Conservation (phyloP, 2,113 vertebrate species). For the Hippocampus zosterae region DNA sequence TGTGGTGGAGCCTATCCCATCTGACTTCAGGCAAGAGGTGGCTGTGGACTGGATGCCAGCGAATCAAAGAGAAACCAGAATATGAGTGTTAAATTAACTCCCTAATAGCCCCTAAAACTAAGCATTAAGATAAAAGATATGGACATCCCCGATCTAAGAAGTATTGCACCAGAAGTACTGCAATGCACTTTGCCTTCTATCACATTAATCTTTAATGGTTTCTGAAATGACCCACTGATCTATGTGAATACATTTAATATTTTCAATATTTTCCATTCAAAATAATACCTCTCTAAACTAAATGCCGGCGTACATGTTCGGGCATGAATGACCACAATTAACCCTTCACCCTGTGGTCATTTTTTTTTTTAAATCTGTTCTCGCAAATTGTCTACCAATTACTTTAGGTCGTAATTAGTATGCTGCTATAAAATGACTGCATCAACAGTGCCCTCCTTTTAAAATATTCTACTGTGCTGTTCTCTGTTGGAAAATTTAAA, state of each 20-base stretch:
- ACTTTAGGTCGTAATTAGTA: conserved; percentile 35
- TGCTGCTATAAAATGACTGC: conserved; percentile 11
- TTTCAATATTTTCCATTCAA: conserved; percentile 2
- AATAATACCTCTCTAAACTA: background rate
- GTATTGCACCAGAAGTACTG: background rate
- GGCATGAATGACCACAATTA: conserved; percentile 49
- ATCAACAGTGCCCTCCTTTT: conserved; percentile 14
- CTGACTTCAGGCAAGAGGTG: background rate
- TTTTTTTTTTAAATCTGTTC: conserved; percentile 13
- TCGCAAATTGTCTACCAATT: conserved; percentile 45
- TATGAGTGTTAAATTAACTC: background rate
- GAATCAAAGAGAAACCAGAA: background rate
- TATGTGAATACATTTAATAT: background rate
- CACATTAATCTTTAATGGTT: conserved; percentile 1
- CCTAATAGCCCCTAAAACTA: background rate
- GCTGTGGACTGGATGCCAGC: background rate
- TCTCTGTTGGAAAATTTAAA: conserved; percentile 6
- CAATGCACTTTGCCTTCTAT: background rate
- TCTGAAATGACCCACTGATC: background rate
- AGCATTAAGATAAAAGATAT: background rate
- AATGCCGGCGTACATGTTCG: conserved; percentile 22
- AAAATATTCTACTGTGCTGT: conserved; percentile 4
- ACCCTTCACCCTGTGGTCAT: conserved; percentile 30
- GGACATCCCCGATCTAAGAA: background rate
- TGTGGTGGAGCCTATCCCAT: background rate